Evolutionary conservation across 37 sponge, comb jelly and placozoan species (phyloP), one percentile per base, ranked within the genome.

Genomic region (Aphrocallistes beatrix): DNA sequence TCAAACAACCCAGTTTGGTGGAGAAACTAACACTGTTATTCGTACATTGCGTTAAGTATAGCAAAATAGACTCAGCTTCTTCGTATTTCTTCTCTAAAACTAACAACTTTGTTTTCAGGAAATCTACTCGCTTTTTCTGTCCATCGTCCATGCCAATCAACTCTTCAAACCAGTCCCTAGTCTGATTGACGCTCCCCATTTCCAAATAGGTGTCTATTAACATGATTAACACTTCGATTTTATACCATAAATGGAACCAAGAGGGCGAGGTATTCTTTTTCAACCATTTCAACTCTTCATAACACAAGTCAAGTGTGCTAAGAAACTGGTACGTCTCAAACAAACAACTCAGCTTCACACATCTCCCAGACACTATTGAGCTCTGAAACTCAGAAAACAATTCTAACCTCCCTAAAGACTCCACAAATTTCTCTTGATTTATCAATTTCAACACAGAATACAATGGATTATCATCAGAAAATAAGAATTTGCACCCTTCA

Each of bases 241-340:
- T 60, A 30, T 60, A 60, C 75, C 75, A 60, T 60, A 60, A 60
- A 19, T 60, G 75, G 75, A 60, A 60, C 75, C 75, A 60, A 60
- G 10, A 28, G n/a, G 75, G 75, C n/a, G 75, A 25, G 10, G 10
- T 19, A 30, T 60, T 60, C 75, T 30, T 3, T 19, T 60, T 60
- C n/a, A 60, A 32, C 10, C 6, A 21, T 32, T 28, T 30, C 34
- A 60, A 28, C 21, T 60, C 75, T 60, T 3, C 21, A 60, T 60
- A 60, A 60, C 75, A 60, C 34, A 60, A 32, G 3, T 60, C 75
- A 32, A 30, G 10, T 32, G n/a, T 6, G 1, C n/a, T 13, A 25
- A 8, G 75, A 60, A 60, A 60, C 21, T 60, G 75, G n/a, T 60
- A 60, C 25, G 75, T 60, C n/a, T 30, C 75, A 28, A 60, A 60